phyloP scores from a whole-genome alignment of 2,888 invertebrate genomes.

The Drosophila emarginata region DNA sequence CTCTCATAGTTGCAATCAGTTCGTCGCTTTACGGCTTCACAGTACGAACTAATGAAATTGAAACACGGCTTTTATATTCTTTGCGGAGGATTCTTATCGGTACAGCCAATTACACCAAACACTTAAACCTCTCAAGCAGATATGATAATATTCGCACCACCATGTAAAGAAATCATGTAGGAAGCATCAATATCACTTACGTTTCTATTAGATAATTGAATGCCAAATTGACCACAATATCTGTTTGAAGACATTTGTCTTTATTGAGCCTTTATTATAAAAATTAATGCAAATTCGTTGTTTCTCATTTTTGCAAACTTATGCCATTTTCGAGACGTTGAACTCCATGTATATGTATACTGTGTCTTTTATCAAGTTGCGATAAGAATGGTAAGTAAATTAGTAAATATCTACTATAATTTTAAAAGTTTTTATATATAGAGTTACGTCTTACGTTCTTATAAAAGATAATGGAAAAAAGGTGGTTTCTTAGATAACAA shows the following conservation, averaged over 20 bases:
- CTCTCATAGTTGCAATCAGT: conserved; percentile 2
- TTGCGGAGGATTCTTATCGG: background rate
- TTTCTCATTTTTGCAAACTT: background rate
- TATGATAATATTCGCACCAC: background rate
- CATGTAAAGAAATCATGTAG: background rate
- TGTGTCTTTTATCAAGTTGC: background rate
- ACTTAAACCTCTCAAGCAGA: background rate
- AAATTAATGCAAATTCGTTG: background rate
- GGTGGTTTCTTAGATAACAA: background rate
- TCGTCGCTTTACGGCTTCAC: background rate
- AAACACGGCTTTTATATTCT: conserved; percentile 5
- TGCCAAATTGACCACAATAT: background rate
- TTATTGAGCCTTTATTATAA: background rate
- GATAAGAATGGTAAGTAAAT: background rate
- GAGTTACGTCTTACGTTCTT: too few species aligned
- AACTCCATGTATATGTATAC: background rate
- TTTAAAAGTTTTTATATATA: background rate
- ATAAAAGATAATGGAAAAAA: background rate
- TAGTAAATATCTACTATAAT: background rate
- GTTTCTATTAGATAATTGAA: conserved; percentile 1
- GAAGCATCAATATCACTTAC: background rate
- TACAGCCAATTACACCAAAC: background rate
- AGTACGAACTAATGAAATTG: background rate
- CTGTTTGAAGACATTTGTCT: too few species aligned
- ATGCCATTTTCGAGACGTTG: background rate